phyloP scores from a whole-genome alignment of 2,888 invertebrate genomes.

The Agrotis puta region DNA sequence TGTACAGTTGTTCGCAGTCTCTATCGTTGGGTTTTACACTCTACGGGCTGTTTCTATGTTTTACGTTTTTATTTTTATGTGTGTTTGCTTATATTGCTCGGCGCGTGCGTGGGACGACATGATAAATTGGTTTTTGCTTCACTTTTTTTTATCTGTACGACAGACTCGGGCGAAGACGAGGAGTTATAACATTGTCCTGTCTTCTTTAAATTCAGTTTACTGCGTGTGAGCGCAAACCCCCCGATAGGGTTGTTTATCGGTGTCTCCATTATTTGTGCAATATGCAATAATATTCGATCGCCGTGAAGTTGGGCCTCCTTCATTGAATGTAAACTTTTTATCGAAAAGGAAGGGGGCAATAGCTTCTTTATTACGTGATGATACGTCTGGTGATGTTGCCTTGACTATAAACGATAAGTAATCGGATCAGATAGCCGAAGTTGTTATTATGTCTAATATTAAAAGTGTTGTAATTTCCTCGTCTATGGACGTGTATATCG shows the following conservation, averaged over 20 bases:
- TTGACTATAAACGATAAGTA: conserved; percentile 64
- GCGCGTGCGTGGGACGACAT: conserved; percentile 88
- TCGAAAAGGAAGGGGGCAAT: conserved; percentile 78
- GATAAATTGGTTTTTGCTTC: conserved; percentile 88
- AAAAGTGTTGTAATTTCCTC: conserved; percentile 56
- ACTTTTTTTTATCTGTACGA: conserved; percentile 83
- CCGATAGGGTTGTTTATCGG: conserved; percentile 69
- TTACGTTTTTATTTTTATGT: conserved; percentile 83
- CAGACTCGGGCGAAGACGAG: conserved; percentile 84
- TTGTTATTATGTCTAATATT: conserved; percentile 60
- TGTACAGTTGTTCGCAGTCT: conserved; percentile 84
- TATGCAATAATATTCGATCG: conserved; percentile 63
- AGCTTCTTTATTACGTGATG: conserved; percentile 74
- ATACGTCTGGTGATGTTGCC: conserved; percentile 62
- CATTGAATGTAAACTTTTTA: conserved; percentile 77
- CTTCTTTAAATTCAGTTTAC: conserved; percentile 77
- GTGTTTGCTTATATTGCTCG: conserved; percentile 85
- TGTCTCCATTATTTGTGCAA: conserved; percentile 65
- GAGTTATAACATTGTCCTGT: conserved; percentile 82
- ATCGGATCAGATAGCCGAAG: conserved; percentile 58
- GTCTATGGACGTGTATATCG: conserved; percentile 48
- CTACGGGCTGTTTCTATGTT: conserved; percentile 83
- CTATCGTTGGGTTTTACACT: conserved; percentile 91
- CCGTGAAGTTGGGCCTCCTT: conserved; percentile 77
- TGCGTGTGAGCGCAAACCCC: conserved; percentile 73